These are phyloP conservation scores for Xanthia togata DNA, from an alignment of 2,888 invertebrate species.

Conservation along the genomic window DNA sequence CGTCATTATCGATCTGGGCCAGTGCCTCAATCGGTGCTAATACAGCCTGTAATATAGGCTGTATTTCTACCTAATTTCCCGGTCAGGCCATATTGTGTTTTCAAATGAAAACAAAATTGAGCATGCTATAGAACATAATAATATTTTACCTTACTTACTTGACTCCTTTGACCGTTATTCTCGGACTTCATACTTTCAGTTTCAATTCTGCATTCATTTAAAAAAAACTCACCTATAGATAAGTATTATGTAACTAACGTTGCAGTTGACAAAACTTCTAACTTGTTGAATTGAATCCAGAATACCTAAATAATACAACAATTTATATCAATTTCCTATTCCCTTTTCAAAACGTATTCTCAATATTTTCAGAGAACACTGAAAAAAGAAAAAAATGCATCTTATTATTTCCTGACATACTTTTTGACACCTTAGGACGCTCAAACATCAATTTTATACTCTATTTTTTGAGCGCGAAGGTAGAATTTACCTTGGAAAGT, in stretches of 20 bases:
- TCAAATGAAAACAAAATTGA: too few relatives aligned
- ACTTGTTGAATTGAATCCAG: slow-evolving; percentile 23
- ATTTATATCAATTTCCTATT: slow-evolving; percentile 28
- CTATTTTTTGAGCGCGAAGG: not conserved
- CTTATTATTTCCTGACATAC: slow-evolving; percentile 53
- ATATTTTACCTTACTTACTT: not conserved
- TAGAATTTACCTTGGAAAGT: slow-evolving; percentile 14
- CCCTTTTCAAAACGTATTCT: slow-evolving; percentile 8
- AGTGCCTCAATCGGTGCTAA: slow-evolving; percentile 1
- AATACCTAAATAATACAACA: not conserved
- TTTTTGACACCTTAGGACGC: slow-evolving; percentile 39
- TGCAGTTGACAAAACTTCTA: not conserved
- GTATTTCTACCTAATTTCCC: not conserved
- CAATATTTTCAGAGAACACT: slow-evolving; percentile 22
- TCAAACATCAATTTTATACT: not conserved
- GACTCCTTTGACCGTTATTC: not conserved
- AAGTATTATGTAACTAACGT: not conserved
- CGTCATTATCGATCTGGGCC: slow-evolving; percentile 28
- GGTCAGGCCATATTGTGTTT: not conserved
- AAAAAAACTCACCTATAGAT: not conserved
- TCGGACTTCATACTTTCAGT: too few relatives aligned
- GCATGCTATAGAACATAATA: too few relatives aligned
- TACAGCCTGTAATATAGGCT: not conserved
- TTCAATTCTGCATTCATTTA: not conserved
- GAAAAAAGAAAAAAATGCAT: slow-evolving; percentile 7